These are phyloP conservation scores for Haemorhous mexicanus DNA, from an alignment of 2,113 vertebrate species.

Conservation along the genomic window DNA sequence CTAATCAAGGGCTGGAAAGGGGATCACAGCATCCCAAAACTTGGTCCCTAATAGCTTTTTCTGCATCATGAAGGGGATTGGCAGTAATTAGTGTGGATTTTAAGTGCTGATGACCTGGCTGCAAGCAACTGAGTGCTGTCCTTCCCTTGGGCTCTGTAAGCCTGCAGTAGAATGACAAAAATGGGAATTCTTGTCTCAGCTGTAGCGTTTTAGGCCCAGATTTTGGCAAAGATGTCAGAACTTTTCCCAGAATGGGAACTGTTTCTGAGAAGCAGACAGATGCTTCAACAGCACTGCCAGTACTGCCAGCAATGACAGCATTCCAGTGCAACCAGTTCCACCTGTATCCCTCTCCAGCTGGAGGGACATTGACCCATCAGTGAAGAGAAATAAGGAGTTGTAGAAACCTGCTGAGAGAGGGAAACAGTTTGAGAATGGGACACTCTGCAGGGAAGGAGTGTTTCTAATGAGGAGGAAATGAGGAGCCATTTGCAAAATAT, in stretches of 20 bases:
- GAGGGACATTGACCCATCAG: fast-evolving
- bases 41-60: not conserved
- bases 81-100: not conserved
- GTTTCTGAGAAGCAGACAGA: not conserved
- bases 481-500: not conserved
- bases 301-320: not conserved
- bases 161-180: fast-evolving
- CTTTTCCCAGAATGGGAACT: not conserved
- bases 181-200: not conserved
- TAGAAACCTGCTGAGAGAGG: fast-evolving
- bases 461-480: not conserved
- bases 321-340: fast-evolving
- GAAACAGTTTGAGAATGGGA: fast-evolving
- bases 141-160: not conserved
- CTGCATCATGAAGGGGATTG: not conserved
- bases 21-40: not conserved
- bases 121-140: not conserved
- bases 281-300: not conserved
- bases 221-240: too few relatives aligned
- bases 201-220: fast-evolving
- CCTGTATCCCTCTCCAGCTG: not conserved
- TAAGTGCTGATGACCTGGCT: not conserved
- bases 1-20: not conserved
- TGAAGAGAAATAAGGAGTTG: fast-evolving
- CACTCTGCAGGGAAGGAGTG: fast-evolving